Evolutionary conservation across 2,888 invertebrate genomes (phyloP).

Genomic region (Leptopilina myrica): DNA sequence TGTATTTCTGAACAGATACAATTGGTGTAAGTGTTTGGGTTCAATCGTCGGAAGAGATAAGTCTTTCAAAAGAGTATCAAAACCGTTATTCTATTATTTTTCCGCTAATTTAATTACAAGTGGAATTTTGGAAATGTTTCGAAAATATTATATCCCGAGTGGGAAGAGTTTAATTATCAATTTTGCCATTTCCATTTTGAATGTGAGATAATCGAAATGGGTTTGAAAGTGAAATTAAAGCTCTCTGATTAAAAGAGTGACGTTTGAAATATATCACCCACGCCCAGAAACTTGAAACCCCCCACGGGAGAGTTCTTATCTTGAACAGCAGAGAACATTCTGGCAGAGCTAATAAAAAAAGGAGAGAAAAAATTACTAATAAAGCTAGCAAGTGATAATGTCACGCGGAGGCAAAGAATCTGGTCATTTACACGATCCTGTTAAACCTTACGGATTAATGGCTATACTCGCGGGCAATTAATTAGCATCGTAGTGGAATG

Average conservation of each 20-base stretch:
- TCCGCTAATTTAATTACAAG: too few relatives aligned
- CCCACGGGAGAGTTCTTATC: conserved; percentile 14
- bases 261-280: conserved; percentile 7
- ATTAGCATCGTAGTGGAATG: conserved; percentile 48
- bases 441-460: conserved; percentile 52
- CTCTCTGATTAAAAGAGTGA: conserved; percentile 19
- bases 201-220: neutral
- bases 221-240: conserved; percentile 2
- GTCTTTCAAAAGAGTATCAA: too few relatives aligned
- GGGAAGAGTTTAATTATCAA: neutral
- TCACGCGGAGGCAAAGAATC: conserved; percentile 28
- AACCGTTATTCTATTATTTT: too few relatives aligned
- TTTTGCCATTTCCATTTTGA: neutral
- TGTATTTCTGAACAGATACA: too few relatives aligned
- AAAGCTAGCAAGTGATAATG: conserved; percentile 24
- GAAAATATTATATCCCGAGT: too few relatives aligned
- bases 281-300: conserved; percentile 16
- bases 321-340: neutral
- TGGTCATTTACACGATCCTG: conserved; percentile 40
- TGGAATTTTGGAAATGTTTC: too few relatives aligned
- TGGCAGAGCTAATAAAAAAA: neutral
- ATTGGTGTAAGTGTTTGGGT: too few relatives aligned
- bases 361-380: conserved; percentile 24
- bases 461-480: conserved; percentile 51
- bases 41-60: too few relatives aligned